These are phyloP conservation scores for Cecidostiba fungosa DNA, from an alignment of 2,888 invertebrate species.

Conservation along the genomic window DNA sequence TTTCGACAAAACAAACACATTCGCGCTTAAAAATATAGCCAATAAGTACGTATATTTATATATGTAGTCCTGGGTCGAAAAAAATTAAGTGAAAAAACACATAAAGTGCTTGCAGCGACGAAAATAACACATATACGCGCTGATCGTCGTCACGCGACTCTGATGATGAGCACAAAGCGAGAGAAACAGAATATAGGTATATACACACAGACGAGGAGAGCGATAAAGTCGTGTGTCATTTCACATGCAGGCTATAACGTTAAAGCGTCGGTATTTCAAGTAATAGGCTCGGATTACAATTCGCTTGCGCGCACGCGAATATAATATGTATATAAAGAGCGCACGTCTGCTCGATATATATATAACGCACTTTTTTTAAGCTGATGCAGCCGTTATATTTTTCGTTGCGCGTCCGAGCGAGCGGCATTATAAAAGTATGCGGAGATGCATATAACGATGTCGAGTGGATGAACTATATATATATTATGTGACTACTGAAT, in stretches of 20 bases:
- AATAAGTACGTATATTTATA: not conserved
- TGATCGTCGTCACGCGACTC: not conserved
- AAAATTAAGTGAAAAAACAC: not conserved
- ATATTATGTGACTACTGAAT: not conserved
- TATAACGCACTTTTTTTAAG: not conserved
- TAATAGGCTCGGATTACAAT: constrained; percentile 44
- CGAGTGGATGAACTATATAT: not conserved
- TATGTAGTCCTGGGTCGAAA: not conserved
- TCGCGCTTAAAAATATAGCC: not conserved
- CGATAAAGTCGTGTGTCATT: constrained; percentile 12
- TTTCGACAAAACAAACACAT: not conserved
- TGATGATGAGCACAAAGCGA: too few relatives aligned
- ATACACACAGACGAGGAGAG: not conserved
- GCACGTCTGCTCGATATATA: not conserved
- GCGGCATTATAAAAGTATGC: not conserved
- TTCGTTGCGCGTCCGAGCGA: too few relatives aligned
- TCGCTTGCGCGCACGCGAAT: not conserved
- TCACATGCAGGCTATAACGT: not conserved
- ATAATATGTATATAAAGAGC: too few relatives aligned
- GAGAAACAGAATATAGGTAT: too few relatives aligned
- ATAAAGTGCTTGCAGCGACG: not conserved
- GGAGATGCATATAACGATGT: not conserved
- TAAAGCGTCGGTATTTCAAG: constrained; percentile 14
- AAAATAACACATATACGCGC: not conserved
- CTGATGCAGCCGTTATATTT: too few relatives aligned